Evolutionary conservation across 2,797 vertebrate genomes (phyloP).

Genomic region (Echeneis naucrates): DNA sequence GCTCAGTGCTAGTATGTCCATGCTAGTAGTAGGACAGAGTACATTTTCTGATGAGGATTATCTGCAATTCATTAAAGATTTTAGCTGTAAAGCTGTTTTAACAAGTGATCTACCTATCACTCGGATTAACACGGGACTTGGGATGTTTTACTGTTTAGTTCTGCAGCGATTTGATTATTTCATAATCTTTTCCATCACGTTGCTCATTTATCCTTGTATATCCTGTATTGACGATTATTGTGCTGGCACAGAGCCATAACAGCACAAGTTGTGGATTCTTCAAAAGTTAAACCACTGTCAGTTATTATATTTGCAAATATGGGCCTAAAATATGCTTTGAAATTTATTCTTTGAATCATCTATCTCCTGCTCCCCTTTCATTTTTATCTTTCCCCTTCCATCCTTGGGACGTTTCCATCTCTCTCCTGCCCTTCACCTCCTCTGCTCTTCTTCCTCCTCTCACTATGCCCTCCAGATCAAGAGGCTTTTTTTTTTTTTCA

Average conservation of each 20-base stretch:
- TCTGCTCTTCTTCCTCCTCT: constrained; percentile 59
- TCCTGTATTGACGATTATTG: constrained; percentile 1
- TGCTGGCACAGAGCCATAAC: not conserved
- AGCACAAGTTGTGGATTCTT: not conserved
- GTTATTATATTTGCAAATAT: not conserved
- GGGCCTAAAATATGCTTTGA: not conserved
- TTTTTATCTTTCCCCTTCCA: constrained; percentile 5
- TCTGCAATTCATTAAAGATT: not conserved
- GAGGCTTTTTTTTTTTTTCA: constrained; percentile 62
- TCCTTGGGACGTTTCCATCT: constrained; percentile 42
- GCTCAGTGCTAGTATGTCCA: constrained; percentile 11
- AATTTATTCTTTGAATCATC: not conserved
- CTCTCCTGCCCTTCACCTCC: constrained; percentile 59
- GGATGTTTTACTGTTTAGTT: not conserved
- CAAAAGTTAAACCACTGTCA: not conserved
- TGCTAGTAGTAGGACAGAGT: not conserved
- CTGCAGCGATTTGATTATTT: not conserved
- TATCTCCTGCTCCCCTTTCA: not conserved
- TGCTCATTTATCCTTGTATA: not conserved
- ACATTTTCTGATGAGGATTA: not conserved
- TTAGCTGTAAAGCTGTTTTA: not conserved
- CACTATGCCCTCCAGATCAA: constrained; percentile 59
- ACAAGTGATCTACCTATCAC: not conserved
- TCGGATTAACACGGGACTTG: constrained; percentile 1
- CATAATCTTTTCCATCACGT: constrained; percentile 4